phyloP scores from a whole-genome alignment of 2,113 vertebrate genomes.

The Argyrosomus japonicus region DNA sequence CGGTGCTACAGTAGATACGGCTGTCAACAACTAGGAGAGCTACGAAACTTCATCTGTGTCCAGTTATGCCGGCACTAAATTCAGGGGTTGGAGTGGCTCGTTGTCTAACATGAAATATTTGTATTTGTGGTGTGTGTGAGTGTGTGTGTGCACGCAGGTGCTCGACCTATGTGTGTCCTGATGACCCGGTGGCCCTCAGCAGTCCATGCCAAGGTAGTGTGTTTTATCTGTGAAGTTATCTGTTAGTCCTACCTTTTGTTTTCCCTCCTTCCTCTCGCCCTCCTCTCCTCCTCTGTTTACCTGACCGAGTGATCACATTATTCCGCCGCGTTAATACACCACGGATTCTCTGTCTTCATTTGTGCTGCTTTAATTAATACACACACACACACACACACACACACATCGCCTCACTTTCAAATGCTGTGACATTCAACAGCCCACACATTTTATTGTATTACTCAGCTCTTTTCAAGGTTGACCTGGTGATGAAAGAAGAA shows the following conservation, averaged over 20 bases:
- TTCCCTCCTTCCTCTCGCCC: too few relatives aligned
- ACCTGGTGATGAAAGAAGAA: slow-evolving; percentile 23
- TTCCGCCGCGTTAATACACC: slow-evolving; percentile 38
- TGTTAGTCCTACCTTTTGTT: neutral
- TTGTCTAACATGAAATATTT: too few relatives aligned
- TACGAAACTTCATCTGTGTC: too few relatives aligned
- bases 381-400: slow-evolving; percentile 23
- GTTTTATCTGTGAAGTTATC: too few relatives aligned
- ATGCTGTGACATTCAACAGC: slow-evolving; percentile 23
- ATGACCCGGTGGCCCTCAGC: neutral
- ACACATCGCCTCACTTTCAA: neutral
- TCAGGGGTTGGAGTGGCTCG: too few relatives aligned
- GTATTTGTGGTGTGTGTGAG: neutral
- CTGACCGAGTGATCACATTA: slow-evolving; percentile 48
- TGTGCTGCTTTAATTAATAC: slow-evolving; percentile 27
- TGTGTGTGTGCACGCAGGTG: neutral
- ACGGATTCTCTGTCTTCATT: slow-evolving; percentile 30
- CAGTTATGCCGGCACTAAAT: too few relatives aligned
- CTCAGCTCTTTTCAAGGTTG: slow-evolving; percentile 41
- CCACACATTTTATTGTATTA: slow-evolving; percentile 26
- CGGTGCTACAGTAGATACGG: too few relatives aligned
- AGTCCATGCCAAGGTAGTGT: slow-evolving; percentile 14
- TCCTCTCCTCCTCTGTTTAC: neutral
- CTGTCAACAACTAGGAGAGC: too few relatives aligned
- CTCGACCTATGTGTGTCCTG: neutral